phyloP scores from a whole-genome alignment of 2,888 invertebrate species.

The Phortica okadai region DNA sequence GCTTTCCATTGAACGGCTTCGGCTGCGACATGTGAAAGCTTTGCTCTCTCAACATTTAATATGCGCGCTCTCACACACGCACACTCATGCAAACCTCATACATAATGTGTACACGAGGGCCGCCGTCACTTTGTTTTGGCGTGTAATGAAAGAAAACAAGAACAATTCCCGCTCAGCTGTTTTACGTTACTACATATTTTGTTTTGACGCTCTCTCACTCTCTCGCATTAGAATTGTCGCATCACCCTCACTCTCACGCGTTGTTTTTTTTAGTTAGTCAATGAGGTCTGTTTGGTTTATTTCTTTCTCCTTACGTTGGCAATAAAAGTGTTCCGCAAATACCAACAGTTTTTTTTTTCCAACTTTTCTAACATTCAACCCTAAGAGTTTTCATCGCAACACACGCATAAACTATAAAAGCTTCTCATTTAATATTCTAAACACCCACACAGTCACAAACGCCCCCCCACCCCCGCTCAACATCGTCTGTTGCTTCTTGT shows the following conservation, averaged over 20 bases:
- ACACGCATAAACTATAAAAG: no score
- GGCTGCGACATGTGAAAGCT: constrained; percentile 6
- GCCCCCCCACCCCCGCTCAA: not conserved
- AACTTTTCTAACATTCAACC: no score
- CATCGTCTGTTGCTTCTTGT: constrained; percentile 18
- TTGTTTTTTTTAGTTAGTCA: no score
- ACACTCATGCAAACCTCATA: not conserved
- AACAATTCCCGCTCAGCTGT: constrained; percentile 5
- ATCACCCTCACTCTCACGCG: no score
- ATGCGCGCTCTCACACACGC: not conserved
- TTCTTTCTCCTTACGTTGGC: no score
- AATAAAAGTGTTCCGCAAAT: no score
- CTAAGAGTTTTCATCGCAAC: no score
- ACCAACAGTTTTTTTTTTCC: no score
- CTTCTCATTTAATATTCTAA: no score
- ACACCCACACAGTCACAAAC: no score
- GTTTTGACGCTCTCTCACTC: constrained; percentile 7
- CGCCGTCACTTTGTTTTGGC: not conserved
- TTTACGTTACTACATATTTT: constrained; percentile 19
- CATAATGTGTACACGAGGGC: no score
- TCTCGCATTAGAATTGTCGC: not conserved
- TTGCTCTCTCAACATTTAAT: constrained; percentile 7
- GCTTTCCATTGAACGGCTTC: constrained; percentile 46
- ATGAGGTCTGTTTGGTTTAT: no score
- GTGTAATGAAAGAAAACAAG: not conserved